A percentile compares a stretch with the other conserved stretches of the same genome.
These are phyloP conservation scores for Enteromius radiatus DNA, from an alignment of 2,797 vertebrate species.

Conservation along the genomic window DNA sequence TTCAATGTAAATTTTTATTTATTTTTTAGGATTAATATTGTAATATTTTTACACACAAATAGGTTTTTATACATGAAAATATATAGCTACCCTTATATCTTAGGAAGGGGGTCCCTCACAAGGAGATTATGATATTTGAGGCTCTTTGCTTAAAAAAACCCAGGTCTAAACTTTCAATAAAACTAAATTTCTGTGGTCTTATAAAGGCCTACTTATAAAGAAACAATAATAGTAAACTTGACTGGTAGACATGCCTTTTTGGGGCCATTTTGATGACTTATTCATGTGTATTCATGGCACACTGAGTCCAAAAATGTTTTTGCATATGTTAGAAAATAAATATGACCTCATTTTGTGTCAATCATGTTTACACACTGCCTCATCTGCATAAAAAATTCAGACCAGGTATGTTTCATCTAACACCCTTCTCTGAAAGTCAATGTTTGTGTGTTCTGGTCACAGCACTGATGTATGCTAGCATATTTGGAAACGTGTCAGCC, in stretches of 20 bases:
- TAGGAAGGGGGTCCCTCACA: neutral
- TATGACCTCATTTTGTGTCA: too few relatives aligned
- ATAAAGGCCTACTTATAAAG: neutral
- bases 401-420: too few relatives aligned
- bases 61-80: too few relatives aligned
- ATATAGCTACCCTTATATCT: neutral
- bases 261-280: neutral
- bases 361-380: too few relatives aligned
- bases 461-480: slow-evolving; percentile 88
- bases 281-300: too few relatives aligned
- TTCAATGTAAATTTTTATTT: neutral
- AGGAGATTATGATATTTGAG: neutral
- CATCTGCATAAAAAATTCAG: too few relatives aligned
- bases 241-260: neutral
- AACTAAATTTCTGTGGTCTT: neutral
- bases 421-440: neutral
- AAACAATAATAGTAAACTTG: neutral
- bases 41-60: neutral
- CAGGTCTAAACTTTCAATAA: neutral
- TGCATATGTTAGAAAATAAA: too few relatives aligned
- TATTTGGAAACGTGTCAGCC: slow-evolving; percentile 88
- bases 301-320: too few relatives aligned
- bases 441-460: slow-evolving; percentile 20
- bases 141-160: neutral
- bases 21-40: neutral